Evolutionary conservation across 2,888 invertebrate species (phyloP), one percentile per base, ranked within the genome.

Genomic region (Cryptocephalus moraei): DNA sequence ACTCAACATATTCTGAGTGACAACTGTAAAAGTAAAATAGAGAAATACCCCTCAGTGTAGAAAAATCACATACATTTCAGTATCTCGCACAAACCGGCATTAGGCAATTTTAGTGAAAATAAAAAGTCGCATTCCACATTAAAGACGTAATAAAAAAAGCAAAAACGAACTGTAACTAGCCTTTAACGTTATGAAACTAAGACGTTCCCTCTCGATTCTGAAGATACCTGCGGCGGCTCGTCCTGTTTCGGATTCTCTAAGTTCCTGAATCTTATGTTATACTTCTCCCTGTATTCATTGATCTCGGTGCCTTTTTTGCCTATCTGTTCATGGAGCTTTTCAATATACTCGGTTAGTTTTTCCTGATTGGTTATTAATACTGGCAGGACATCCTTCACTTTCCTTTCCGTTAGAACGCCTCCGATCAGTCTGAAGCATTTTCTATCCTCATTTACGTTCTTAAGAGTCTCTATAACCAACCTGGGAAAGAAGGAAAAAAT

Each of bases 361-460:
- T 89, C 86, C 66, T 80, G 81, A 70, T 92, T 94, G 55, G 79
- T 77, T 53, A 80, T 72, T 51, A 96, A 75, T 56, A 86, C 85
- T 10, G 95, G 95, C 59, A 94, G 72, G 43, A 96, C 88, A 59
- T 91, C 93, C 64, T 84, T 86, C 0, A 95, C 96, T 9, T 88
- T 92, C 58, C 91, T 79, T 73, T 96, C 94, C 54, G 92, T 91
- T 46, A 96, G 75, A 48, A 96, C 88, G 31, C 95, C 95, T 45
- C 95, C 95, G 54, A 96, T 84, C 77, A 95, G 81, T 62, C 94
- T 81, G 70, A 87, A 96, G 70, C 96, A 96, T 69, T 87, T 91
- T 57, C 94, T 81, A 45, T 81, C 79, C 10, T 79, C 81, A 64
- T 91, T 89, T 14, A 93, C 87, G 49, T 84, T 84, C 66, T 87